Conservation (phyloP, 2,888 invertebrate species). For the Erebia ligea region DNA sequence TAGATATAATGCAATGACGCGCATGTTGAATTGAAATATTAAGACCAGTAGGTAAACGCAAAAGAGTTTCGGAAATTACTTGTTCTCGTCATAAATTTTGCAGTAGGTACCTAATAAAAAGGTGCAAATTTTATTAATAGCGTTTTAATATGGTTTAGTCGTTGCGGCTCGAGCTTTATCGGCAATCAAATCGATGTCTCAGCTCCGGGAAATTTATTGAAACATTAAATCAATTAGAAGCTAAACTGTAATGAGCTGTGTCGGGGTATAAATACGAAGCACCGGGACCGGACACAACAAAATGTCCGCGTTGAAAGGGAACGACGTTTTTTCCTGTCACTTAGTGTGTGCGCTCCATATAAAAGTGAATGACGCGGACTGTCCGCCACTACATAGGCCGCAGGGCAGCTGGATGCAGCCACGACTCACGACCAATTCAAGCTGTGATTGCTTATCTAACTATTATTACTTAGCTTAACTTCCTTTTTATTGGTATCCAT, state of each 20-base stretch:
- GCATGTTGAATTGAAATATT: conserved; percentile 36
- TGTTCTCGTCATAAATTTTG: conserved; percentile 45
- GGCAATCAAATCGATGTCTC: conserved; percentile 63
- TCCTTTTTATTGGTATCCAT: no score
- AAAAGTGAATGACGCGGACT: no score
- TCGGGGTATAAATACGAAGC: conserved; percentile 7
- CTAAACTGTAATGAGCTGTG: conserved; percentile 19
- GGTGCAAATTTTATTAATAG: conserved; percentile 68
- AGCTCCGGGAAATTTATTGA: conserved; percentile 51
- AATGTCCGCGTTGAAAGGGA: no score
- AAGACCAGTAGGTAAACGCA: conserved; percentile 3
- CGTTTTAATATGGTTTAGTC: conserved; percentile 60
- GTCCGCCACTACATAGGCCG: no score
- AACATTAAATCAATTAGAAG: conserved; percentile 56
- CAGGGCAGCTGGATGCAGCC: no score
- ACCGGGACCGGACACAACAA: no score
- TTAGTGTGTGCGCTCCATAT: no score
- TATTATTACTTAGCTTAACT: no score
- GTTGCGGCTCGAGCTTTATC: conserved; percentile 63
- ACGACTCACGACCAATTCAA: no score
- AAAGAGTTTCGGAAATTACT: conserved; percentile 47
- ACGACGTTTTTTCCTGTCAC: no score
- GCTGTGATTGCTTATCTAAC: no score
- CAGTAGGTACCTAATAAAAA: conserved; percentile 53
- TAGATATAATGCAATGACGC: no score